Evolutionary conservation across 2,113 vertebrate species (phyloP).

Genomic region (Macquaria australasica): DNA sequence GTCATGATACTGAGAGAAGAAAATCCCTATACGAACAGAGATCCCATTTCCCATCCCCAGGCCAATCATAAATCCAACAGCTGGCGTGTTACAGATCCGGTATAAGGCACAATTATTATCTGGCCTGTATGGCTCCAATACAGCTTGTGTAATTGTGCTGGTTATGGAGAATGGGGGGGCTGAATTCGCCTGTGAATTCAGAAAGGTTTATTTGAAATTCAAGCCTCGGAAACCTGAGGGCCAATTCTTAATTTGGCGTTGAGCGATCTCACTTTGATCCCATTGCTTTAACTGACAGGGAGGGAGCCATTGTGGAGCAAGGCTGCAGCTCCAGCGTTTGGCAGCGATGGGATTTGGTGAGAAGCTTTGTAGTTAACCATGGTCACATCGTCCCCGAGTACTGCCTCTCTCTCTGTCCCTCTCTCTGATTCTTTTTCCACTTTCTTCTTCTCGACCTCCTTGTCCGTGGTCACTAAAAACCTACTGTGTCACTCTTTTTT

Average conservation of each 20-base stretch:
- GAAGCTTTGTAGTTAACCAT: constrained; percentile 46
- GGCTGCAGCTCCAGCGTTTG: constrained; percentile 39
- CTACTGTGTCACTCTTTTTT: background rate
- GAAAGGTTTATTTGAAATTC: constrained; percentile 50
- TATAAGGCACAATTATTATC: constrained; percentile 36
- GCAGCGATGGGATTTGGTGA: constrained; percentile 33
- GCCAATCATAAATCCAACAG: constrained; percentile 44
- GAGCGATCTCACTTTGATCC: constrained; percentile 58
- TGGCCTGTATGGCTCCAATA: background rate
- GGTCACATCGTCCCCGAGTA: constrained; percentile 32
- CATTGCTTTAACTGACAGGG: constrained; percentile 41
- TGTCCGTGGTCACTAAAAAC: background rate
- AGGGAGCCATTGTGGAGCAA: constrained; percentile 35
- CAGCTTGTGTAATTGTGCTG: constrained; percentile 16
- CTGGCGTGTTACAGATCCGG: background rate
- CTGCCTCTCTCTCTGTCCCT: background rate
- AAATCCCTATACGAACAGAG: constrained; percentile 10
- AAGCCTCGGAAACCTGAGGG: constrained; percentile 42
- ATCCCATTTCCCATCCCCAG: constrained; percentile 24
- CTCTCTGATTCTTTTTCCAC: background rate
- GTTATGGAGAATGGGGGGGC: background rate
- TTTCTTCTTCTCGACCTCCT: background rate
- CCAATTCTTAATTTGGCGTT: constrained; percentile 43
- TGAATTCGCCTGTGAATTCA: constrained; percentile 14
- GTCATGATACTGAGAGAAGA: constrained; percentile 11